These are phyloP conservation scores for Dryocosmus kuriphilus DNA, from an alignment of 2,888 invertebrate species.

Conservation along the genomic window DNA sequence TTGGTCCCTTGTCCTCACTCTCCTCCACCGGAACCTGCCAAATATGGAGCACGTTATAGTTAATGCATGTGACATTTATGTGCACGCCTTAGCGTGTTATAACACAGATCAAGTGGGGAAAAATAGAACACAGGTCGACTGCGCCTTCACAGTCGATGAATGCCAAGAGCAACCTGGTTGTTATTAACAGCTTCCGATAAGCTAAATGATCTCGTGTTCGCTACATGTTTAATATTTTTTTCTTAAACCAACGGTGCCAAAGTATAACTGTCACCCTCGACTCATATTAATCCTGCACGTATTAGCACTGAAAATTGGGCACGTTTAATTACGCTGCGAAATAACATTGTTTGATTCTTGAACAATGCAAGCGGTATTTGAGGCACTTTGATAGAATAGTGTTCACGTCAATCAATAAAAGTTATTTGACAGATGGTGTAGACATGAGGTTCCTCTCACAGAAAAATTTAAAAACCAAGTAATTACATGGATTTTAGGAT, in stretches of 20 bases:
- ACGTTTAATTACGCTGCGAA: neutral
- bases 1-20: constrained; percentile 75
- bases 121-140: constrained; percentile 62
- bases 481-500: no score
- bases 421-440: no score
- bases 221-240: constrained; percentile 21
- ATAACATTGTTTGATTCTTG: neutral
- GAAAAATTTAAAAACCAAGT: no score
- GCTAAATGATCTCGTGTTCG: constrained; percentile 14
- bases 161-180: constrained; percentile 45
- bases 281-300: neutral
- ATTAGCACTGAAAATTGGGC: neutral
- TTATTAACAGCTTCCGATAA: constrained; percentile 54
- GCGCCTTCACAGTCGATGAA: constrained; percentile 51
- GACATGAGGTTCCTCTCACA: no score
- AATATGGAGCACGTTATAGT: constrained; percentile 68
- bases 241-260: neutral
- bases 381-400: no score
- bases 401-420: no score
- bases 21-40: constrained; percentile 74
- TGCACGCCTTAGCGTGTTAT: constrained; percentile 57
- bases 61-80: constrained; percentile 73
- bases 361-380: neutral
- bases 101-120: constrained; percentile 57
- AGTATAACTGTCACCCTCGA: neutral